phyloP scores from a whole-genome alignment of 2,797 vertebrate genomes.

The Chloroceryle inda region DNA sequence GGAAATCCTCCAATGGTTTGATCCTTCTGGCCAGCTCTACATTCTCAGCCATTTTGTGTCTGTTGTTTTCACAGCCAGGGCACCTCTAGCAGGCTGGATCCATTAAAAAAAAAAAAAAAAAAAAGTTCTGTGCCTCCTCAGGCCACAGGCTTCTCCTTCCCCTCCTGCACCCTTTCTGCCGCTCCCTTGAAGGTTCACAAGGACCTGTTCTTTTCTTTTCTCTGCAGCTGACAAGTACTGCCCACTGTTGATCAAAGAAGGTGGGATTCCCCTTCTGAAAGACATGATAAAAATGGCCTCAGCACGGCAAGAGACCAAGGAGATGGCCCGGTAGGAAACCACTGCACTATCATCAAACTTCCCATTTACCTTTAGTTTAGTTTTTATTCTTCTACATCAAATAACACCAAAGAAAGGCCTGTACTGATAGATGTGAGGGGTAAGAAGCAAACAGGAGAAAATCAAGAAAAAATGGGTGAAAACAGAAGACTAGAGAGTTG shows the following conservation, averaged over 20 bases:
- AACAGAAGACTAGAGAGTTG: not conserved
- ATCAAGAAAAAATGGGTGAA: not conserved
- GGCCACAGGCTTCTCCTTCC: not conserved
- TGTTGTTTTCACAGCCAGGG: not conserved
- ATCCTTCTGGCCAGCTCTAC: not conserved
- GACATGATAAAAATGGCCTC: constrained; percentile 90
- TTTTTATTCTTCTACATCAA: not conserved
- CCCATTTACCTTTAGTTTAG: not conserved
- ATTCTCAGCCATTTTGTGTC: not conserved
- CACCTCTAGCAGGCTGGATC: not conserved
- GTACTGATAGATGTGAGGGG: not conserved
- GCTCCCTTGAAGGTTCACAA: not conserved
- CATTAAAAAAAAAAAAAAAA: not conserved
- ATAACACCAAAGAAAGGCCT: not conserved
- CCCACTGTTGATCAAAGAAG: constrained; percentile 95
- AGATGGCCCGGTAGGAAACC: constrained; percentile 92
- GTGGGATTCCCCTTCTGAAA: constrained; percentile 90
- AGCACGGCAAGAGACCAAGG: constrained; percentile 92
- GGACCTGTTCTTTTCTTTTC: not conserved
- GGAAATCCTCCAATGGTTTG: not conserved
- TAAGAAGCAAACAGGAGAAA: not conserved
- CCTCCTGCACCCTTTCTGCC: not conserved
- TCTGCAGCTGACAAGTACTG: constrained; percentile 94
- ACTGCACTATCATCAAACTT: not conserved
- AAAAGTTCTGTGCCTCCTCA: not conserved